Base-by-base conservation (phyloP, 2,113 vertebrate species). In the Oenanthe melanoleuca region DNA sequence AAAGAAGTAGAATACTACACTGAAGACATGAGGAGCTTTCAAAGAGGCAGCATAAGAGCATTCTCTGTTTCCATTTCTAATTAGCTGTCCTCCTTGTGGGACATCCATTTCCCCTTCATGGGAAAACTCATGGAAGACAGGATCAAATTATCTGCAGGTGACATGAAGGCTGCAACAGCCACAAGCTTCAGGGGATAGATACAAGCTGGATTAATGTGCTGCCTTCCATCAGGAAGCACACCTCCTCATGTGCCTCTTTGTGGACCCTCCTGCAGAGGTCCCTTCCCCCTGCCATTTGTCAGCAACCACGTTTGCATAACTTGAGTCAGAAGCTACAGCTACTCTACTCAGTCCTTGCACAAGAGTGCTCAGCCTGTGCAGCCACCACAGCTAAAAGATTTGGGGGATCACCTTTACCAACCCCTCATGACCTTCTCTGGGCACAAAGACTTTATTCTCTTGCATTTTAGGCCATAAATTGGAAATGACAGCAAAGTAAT, bases 401-500 rank as follows among this genome's bases (percentile, higher is more conserved):
- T 7, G 5, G 56, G 42, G 38, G 8, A 78, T 22, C 40, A 83
- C 25, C 83, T 75, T 20, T 33, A 73, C 45, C 53, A 92, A 45
- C 44, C 16, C 25, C 56, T 74, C 3, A 1, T 17, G 33, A 63
- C 42, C 50, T 73, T 37, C 57, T 79, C 63, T 80, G 64, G 12
- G 42, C 29, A 80, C 12, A 11, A 91, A 69, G 57, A 89, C 37
- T 88, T 91, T 33, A 89, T 80, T 74, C 65, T 52, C 64, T 56
- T 31, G 19, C 63, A 83, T 86, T 92, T 88, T 69, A 65, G 84
- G 26, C 66, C 75, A 86, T 65, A 92, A 88, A 94, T 72, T 86
- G 37, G 49, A 95, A 79, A 73, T 86, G 82, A 83, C 75, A 96
- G 88, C 52, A 69, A 84, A 92, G 87, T 70, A 86, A 93, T 96